Base-by-base conservation (phyloP, 1,140 invertebrate species). In the Bombus picipes region DNA sequence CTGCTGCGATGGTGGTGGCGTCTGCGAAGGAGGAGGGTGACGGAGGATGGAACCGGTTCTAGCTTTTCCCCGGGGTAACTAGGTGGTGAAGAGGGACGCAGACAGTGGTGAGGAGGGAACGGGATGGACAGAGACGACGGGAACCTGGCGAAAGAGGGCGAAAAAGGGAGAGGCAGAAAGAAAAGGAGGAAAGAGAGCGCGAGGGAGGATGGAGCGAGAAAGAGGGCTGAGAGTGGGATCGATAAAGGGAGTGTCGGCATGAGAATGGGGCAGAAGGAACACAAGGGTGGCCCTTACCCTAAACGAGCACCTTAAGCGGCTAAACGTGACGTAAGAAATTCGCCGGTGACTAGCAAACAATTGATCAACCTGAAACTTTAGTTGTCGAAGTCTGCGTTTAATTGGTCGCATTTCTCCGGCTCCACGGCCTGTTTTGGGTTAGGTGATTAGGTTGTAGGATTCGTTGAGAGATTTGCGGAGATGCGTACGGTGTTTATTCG, bases 181-280 rank as follows among this genome's bases (percentile, higher is more conserved):
- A 22, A 28, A 59, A 28, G 25, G 57, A 59, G 57, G 57, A 59
- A 28, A 59, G 57, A 59, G 57, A 59, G 25, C 34, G 79, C 65
- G 82, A 87, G 86, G 81, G 77, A 85, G 90, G 88, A 77, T 75
- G 81, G 88, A 88, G 88, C 87, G 87, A 6, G 83, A 72, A 81
- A 79, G 68, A 22, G 34, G 39, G n/a, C 12, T n/a, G 79, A 68
- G 83, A 88, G 87, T 87, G 87, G 88, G 92, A 95, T 95, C 94
- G 93, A 95, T 95, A 95, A 94, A 95, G 94, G 94, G 94, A 94
- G 94, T 94, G 94, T 95, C 94, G 93, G 93, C 91, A 91, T 72
- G 88, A 92, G 88, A 92, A 92, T 92, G 87, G 90, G 90, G 87
- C 84, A 88, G 90, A 89, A 92, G 88, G 89, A 87, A 89, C 89